These are phyloP conservation scores for Hapalemur alaotrensis DNA, from an alignment of 2,797 vertebrate species.

Conservation along the genomic window DNA sequence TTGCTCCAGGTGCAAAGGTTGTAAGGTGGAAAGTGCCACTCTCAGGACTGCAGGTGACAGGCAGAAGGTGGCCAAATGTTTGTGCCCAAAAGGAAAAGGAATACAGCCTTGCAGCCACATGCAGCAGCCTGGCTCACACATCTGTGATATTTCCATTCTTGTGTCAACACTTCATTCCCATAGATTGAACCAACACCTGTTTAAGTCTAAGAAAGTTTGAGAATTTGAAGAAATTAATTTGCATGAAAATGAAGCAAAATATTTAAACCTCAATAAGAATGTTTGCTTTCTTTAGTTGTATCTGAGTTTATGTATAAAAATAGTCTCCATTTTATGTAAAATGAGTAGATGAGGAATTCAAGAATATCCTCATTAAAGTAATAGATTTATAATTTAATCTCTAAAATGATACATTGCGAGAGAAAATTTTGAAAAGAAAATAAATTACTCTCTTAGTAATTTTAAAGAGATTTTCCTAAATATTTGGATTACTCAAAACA, in stretches of 20 bases:
- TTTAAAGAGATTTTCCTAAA: conserved; percentile 37
- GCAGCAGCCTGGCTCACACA: not conserved
- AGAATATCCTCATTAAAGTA: conserved; percentile 28
- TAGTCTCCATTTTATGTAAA: conserved; percentile 18
- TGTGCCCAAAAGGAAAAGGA: not conserved
- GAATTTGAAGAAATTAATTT: conserved; percentile 64
- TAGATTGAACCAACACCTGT: conserved; percentile 24
- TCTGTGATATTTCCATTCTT: not conserved
- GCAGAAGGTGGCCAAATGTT: not conserved
- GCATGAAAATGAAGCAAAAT: conserved; percentile 65
- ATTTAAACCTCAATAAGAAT: conserved; percentile 49
- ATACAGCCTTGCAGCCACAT: not conserved
- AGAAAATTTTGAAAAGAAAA: not conserved
- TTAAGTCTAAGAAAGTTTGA: conserved; percentile 26
- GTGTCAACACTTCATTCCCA: not conserved
- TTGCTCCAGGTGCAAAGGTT: not conserved
- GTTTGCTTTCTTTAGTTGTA: conserved; percentile 39
- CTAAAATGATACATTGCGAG: not conserved
- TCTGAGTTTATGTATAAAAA: conserved; percentile 25
- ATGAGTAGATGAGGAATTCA: conserved; percentile 39
- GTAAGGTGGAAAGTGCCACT: not conserved
- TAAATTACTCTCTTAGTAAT: not conserved
- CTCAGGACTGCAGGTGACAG: not conserved
- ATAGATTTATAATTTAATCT: conserved; percentile 48
- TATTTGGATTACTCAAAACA: conserved; percentile 14